Base-by-base conservation (phyloP, 2,888 invertebrate genomes). In the Eucriotettix oculatus region DNA sequence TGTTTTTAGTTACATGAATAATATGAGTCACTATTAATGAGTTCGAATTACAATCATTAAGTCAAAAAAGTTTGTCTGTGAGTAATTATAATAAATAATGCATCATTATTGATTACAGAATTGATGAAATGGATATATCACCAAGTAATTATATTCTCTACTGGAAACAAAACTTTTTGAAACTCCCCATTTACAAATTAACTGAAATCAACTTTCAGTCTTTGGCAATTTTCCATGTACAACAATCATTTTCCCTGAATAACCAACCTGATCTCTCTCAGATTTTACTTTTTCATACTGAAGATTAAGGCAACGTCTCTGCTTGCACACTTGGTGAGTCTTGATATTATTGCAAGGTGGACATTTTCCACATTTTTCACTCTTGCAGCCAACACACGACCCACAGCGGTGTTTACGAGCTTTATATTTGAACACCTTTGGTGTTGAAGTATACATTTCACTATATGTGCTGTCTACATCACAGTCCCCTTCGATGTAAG, bases 291-390 rank as follows among this genome's bases (percentile, higher is more conserved):
- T 48, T 12, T 48, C 60, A 9, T n/a, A 42, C 54, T 53, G 40
- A 7, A 61, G 52, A 52, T 58, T 53, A 17, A 16, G 53, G 54
- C 61, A 61, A 42, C 59, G 55, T 14, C 61, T 54, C 54, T 59
- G 58, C 11, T 56, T 58, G 53, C 61, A 61, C n/a, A 61, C 61
- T 59, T 61, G 61, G 42, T 61, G 61, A 41, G 61, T 61, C 14
- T 52, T 41, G n/a, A 29, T 12, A 44, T 58, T 61, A 16, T 53
- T 52, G 48, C 61, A 61, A 5, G 61, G 61, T n/a, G 61, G 57
- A 59, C 61, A 61, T 14, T 53, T 29, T 10, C 61, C 59, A 57
- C 61, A 61, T 16, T 61, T 61, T 16, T 54, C 56, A 9, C 56
- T 58, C 10, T 41, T 54, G 53, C 61, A 61, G 16, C 61, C 61